Evolutionary conservation across 2,113 vertebrate species (phyloP).

Genomic region (Lipotes vexillifer): DNA sequence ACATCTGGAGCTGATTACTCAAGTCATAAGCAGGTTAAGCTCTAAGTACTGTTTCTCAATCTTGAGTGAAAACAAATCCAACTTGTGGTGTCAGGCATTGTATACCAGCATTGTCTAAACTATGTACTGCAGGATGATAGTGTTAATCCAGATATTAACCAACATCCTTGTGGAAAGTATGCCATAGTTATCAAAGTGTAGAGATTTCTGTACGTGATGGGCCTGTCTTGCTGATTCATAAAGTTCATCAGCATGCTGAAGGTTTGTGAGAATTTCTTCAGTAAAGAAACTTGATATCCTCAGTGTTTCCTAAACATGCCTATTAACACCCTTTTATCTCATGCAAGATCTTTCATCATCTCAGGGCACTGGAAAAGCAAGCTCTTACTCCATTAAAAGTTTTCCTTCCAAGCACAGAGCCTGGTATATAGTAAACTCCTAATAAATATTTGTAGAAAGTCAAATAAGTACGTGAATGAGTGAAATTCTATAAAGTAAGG

Average conservation of each 20-base stretch:
- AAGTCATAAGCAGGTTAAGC: conserved; percentile 19
- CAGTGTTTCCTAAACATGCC: not conserved
- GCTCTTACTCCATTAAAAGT: not conserved
- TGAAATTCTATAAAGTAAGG: not conserved
- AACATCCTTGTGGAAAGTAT: not conserved
- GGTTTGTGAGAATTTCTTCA: not conserved
- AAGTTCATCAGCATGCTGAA: not conserved
- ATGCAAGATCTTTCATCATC: not conserved
- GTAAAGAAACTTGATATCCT: not conserved
- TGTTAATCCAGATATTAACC: not conserved
- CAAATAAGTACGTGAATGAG: not conserved
- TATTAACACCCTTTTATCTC: not conserved
- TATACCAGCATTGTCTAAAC: not conserved
- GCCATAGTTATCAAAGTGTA: too few species aligned
- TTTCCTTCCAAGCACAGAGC: not conserved
- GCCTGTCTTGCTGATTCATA: not conserved
- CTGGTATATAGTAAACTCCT: not conserved
- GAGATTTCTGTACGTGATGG: not conserved
- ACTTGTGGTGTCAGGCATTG: not conserved
- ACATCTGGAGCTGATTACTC: conserved; percentile 41
- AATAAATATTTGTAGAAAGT: not conserved
- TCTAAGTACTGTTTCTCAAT: not conserved
- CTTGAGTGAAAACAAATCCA: not conserved
- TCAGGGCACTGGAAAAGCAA: not conserved
- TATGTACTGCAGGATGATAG: not conserved